These are phyloP conservation scores for Rhagium mordax DNA, from an alignment of 2,888 invertebrate species.

Conservation along the genomic window DNA sequence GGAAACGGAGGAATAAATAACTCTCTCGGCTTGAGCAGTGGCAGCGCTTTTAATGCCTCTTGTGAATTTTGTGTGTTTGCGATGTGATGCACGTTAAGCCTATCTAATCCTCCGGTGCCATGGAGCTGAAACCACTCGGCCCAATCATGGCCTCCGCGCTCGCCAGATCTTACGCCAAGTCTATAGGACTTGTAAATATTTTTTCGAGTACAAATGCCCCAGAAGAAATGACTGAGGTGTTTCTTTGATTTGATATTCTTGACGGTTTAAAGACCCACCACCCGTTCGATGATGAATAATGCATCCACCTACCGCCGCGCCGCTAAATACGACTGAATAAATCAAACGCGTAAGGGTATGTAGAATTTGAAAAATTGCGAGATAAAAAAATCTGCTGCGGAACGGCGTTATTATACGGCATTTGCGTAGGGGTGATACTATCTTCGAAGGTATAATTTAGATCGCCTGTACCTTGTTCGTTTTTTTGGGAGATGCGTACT, in stretches of 20 bases:
- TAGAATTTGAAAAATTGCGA: constrained; percentile 27
- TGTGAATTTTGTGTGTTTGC: too few relatives aligned
- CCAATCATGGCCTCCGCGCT: too few relatives aligned
- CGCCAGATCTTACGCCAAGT: too few relatives aligned
- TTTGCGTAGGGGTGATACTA: constrained; percentile 51
- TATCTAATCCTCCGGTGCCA: too few relatives aligned
- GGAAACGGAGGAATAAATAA: constrained; percentile 1
- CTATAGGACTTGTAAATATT: too few relatives aligned
- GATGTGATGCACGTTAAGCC: too few relatives aligned
- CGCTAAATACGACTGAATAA: constrained; percentile 18
- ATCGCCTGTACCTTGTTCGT: constrained; percentile 44
- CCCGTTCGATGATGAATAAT: not conserved
- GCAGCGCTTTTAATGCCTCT: not conserved
- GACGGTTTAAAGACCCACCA: too few relatives aligned
- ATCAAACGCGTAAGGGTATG: constrained; percentile 24
- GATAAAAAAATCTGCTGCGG: constrained; percentile 27
- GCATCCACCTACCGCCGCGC: not conserved
- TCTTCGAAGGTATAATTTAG: constrained; percentile 46
- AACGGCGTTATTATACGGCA: constrained; percentile 45
- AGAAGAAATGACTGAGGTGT: too few relatives aligned
- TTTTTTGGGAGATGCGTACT: constrained; percentile 44
- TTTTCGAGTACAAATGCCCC: too few relatives aligned
- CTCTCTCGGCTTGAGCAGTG: not conserved
- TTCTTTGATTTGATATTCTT: too few relatives aligned
- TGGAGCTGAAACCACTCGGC: too few relatives aligned